A percentile compares a stretch with the other conserved stretches of the same genome.
phyloP scores from a whole-genome alignment of 2,113 vertebrate genomes.

The Bombycilla garrulus region DNA sequence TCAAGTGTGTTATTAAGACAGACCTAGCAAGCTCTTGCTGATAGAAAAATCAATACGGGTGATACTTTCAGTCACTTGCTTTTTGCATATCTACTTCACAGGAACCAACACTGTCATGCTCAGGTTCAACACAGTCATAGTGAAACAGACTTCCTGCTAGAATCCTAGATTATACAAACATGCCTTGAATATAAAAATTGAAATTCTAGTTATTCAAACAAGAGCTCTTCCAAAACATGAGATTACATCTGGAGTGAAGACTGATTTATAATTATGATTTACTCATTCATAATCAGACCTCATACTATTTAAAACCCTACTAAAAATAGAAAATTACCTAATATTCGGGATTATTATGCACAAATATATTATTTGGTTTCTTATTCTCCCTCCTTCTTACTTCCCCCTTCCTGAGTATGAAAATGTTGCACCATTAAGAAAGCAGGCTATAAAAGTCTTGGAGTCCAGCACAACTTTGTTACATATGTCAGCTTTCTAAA shows the following conservation, averaged over 20 bases:
- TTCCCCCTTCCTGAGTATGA: neutral
- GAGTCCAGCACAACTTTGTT: neutral
- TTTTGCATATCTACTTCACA: neutral
- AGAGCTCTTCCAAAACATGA: neutral
- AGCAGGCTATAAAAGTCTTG: neutral
- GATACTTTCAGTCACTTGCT: neutral
- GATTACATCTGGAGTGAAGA: neutral
- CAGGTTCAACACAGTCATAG: fast-evolving
- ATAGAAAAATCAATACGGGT: neutral
- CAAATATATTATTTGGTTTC: neutral
- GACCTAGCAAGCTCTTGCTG: neutral
- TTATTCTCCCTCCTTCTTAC: neutral
- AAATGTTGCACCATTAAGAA: neutral
- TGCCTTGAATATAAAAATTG: neutral
- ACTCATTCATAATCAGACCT: neutral
- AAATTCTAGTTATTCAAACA: neutral
- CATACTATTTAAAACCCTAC: neutral
- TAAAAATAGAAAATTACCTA: neutral
- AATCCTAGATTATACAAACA: neutral
- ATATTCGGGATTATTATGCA: neutral
- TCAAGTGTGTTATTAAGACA: neutral
- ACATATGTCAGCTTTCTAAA: neutral
- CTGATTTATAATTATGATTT: neutral
- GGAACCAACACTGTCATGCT: neutral
- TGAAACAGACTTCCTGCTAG: neutral